Conservation (phyloP, 2,797 vertebrate genomes). For the Aulostomus chinensis region DNA sequence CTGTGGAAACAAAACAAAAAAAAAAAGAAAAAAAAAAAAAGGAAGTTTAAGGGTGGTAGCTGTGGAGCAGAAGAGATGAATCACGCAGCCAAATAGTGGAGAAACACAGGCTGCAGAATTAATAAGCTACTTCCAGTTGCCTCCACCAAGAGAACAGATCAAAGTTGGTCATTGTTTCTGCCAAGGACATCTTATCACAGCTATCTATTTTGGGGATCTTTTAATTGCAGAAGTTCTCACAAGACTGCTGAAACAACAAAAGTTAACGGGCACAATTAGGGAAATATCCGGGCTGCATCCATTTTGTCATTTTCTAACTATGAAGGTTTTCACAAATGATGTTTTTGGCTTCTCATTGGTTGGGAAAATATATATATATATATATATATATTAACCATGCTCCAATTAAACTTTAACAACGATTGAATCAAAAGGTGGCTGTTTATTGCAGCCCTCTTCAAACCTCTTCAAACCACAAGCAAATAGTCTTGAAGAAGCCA, state of each 20-base stretch:
- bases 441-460: too few species aligned
- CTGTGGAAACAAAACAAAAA: slow-evolving; percentile 12
- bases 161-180: slow-evolving; percentile 75
- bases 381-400: too few species aligned
- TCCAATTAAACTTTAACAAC: too few species aligned
- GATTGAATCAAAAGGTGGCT: too few species aligned
- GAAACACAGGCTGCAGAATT: slow-evolving; percentile 54
- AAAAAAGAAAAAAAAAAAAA: slow-evolving; percentile 27
- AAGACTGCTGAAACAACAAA: slow-evolving; percentile 71
- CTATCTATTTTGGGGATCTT: slow-evolving; percentile 69
- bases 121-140: slow-evolving; percentile 74
- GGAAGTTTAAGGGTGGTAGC: slow-evolving; percentile 20
- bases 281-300: slow-evolving; percentile 24
- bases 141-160: slow-evolving; percentile 66
- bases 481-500: too few species aligned
- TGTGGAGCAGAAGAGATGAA: slow-evolving; percentile 51
- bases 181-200: slow-evolving; percentile 79
- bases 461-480: too few species aligned
- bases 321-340: slow-evolving; percentile 24
- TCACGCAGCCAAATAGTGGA: slow-evolving; percentile 34
- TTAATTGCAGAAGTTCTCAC: slow-evolving; percentile 72
- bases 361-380: too few species aligned
- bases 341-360: slow-evolving; percentile 12
- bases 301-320: slow-evolving; percentile 51
- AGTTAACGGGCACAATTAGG: slow-evolving; percentile 48